Base-by-base conservation (phyloP, 1,140 invertebrate species). In the Trichonephila inaurata region DNA sequence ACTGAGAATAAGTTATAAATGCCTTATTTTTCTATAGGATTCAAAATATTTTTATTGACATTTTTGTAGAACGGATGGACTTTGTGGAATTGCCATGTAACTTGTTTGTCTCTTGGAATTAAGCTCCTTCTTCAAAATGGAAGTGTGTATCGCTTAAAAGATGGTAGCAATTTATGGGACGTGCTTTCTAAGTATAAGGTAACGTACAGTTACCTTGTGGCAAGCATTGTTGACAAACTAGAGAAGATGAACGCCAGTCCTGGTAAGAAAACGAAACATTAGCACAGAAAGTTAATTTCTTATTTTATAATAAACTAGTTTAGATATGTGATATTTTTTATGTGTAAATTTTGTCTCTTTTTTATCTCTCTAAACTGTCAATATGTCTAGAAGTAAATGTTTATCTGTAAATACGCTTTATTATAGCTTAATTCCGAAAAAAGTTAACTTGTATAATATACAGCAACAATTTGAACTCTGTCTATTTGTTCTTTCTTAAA, bases 81-180 rank as follows among this genome's bases (percentile, higher is more conserved):
- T 40, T 12, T 93, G 83, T 93, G 91, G 91, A 62, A 93, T 18
- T 69, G 28, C 3, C 72, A 60, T 33, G 83, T 87, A 1, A 8
- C 83, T 3, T 40, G n/a, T 5, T 10, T 93, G 28, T 21, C 83
- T 0, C 58, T 86, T 3, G 91, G 91, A 12, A 61, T 62, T 2
- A 86, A 33, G 12, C 12, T 93, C 2, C 19, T 93, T n/a, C 66
- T 93, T 28, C 60, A 93, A 40, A 28, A 24, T 3, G 82, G 83
- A 1, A 60, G n/a, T 14, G 83, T 83, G 8, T 93, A 87, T 14
- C n/a, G 40, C 24, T 96, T 96, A 94, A 95, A 95, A 24, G 33
- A 90, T 10, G 81, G 62, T 2, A 95, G 96, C 91, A 95, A 96
- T 14, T 93, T 97, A 2, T 86, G 91, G 91, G 91, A 93, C 58